Evolutionary conservation across 2,113 vertebrate species (phyloP).

Genomic region (Globicephala melas): DNA sequence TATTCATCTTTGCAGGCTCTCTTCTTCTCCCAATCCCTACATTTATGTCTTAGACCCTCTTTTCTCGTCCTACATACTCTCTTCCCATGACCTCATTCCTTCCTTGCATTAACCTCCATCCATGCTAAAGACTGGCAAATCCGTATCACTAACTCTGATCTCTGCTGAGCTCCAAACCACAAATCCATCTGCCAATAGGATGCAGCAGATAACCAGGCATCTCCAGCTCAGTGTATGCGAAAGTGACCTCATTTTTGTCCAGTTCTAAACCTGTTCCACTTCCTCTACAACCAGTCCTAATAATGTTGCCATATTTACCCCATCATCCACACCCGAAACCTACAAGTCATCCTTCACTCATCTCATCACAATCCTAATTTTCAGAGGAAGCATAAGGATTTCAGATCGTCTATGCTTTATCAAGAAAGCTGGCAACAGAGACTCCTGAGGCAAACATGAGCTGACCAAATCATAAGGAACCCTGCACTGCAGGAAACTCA

Average conservation of each 20-base stretch:
- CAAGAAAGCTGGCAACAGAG: not conserved
- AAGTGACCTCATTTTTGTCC: not conserved
- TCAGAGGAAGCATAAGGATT: not conserved
- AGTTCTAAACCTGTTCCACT: not conserved
- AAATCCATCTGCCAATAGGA: not conserved
- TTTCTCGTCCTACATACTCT: not conserved
- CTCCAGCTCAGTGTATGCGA: not conserved
- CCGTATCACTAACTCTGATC: not conserved
- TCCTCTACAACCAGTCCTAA: not conserved
- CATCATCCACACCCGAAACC: not conserved
- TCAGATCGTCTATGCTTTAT: not conserved
- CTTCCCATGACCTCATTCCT: not conserved
- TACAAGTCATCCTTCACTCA: not conserved
- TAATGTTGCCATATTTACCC: not conserved
- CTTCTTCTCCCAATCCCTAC: not conserved
- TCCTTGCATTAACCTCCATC: not conserved
- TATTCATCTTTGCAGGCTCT: not conserved
- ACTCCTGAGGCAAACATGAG: not conserved
- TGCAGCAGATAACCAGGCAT: not conserved
- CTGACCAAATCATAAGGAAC: not conserved
- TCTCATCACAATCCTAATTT: not conserved
- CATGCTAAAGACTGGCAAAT: not conserved
- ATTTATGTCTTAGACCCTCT: not conserved
- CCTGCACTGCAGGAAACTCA: not conserved
- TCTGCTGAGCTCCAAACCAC: not conserved